Conservation (phyloP, 2,888 invertebrate genomes). For the Drosophila siamana region DNA sequence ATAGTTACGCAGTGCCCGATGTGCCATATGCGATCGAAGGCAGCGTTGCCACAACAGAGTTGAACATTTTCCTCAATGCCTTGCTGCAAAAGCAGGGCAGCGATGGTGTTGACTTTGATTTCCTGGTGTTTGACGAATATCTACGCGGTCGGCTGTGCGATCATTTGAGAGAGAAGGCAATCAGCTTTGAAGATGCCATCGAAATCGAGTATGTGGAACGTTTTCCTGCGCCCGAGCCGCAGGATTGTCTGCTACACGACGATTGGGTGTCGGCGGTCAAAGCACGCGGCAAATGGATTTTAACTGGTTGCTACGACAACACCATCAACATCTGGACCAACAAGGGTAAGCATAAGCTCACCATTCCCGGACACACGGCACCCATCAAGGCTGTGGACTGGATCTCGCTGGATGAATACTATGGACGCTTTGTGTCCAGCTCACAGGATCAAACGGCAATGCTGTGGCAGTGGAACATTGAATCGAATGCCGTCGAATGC, state of each 20-base stretch:
- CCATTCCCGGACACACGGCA: conserved; percentile 94
- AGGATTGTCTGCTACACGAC: conserved; percentile 96
- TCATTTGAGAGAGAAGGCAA: conserved; percentile 90
- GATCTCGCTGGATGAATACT: conserved; percentile 90
- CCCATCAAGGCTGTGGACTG: conserved; percentile 95
- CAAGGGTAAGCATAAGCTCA: conserved; percentile 93
- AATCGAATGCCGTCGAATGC: conserved; percentile 91
- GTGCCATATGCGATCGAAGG: conserved; percentile 93
- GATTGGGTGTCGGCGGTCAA: conserved; percentile 98
- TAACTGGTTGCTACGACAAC: conserved; percentile 97
- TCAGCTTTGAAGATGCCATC: conserved; percentile 93
- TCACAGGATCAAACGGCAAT: conserved; percentile 97
- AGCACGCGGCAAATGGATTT: conserved; percentile 90
- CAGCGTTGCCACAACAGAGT: conserved; percentile 88
- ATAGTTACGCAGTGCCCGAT: conserved; percentile 94
- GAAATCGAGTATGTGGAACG: conserved; percentile 96
- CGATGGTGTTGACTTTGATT: conserved; percentile 90
- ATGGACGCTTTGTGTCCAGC: conserved; percentile 91
- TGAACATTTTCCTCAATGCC: conserved; percentile 93
- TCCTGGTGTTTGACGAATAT: conserved; percentile 93
- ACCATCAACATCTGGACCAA: conserved; percentile 95
- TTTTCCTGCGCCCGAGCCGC: conserved; percentile 95
- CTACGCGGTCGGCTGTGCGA: conserved; percentile 88
- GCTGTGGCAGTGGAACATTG: conserved; percentile 94
- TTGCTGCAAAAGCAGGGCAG: conserved; percentile 86